Conservation (phyloP, 2,113 vertebrate species). For the Chlorodrepanis virens region DNA sequence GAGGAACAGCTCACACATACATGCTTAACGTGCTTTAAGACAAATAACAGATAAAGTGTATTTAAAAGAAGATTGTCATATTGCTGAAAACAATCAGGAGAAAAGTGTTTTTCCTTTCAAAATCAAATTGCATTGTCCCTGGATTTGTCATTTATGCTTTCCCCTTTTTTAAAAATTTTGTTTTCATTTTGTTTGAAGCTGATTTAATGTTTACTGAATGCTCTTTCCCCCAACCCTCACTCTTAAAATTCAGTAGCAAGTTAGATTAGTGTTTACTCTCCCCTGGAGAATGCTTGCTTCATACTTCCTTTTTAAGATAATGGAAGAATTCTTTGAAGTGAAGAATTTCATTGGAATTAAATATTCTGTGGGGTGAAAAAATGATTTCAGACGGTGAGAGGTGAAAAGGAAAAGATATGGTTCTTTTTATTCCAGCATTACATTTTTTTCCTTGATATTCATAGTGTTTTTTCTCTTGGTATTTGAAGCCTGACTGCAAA, state of each 20-base stretch:
- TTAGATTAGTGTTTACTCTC: background rate
- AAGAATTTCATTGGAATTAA: background rate
- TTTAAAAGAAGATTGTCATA: background rate
- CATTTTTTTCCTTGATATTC: background rate
- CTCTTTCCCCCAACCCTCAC: background rate
- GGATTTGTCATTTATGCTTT: background rate
- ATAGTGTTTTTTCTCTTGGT: background rate
- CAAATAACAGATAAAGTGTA: background rate
- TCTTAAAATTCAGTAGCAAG: background rate
- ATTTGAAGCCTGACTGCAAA: background rate
- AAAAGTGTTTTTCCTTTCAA: background rate
- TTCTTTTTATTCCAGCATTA: background rate
- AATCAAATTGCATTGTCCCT: background rate
- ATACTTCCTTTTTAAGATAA: slow-evolving; percentile 29
- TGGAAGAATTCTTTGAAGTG: background rate
- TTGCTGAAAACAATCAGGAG: background rate
- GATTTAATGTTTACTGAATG: background rate
- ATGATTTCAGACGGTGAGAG: background rate
- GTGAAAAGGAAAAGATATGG: background rate
- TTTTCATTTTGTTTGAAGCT: background rate
- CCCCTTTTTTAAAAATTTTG: background rate
- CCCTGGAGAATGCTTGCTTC: background rate
- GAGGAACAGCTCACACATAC: background rate
- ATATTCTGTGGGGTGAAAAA: background rate
- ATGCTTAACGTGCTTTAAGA: background rate